phyloP scores from a whole-genome alignment of 2,113 vertebrate species.

The Trematomus loennbergii region DNA sequence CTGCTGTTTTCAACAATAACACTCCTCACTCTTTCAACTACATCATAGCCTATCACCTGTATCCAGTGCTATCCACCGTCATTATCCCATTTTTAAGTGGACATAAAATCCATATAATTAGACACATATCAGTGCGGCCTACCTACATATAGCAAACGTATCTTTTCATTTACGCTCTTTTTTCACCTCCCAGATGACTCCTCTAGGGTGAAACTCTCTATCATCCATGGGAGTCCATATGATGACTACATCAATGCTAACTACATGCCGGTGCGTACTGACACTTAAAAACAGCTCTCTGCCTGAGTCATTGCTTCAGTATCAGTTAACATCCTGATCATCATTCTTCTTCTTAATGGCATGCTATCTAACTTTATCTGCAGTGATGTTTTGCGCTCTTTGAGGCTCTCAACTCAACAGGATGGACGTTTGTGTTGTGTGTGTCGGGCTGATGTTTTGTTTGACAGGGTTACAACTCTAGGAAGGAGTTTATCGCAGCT shows the following conservation, averaged over 20 bases:
- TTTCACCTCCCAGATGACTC: slow-evolving; percentile 87
- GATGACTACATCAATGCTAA: slow-evolving; percentile 98
- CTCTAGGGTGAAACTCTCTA: slow-evolving; percentile 94
- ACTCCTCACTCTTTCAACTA: not conserved
- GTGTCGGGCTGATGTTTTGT: slow-evolving; percentile 18
- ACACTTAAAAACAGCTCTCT: slow-evolving; percentile 35
- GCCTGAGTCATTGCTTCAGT: slow-evolving; percentile 23
- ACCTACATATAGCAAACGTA: not conserved
- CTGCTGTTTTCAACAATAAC: slow-evolving; percentile 26
- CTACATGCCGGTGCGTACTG: slow-evolving; percentile 91
- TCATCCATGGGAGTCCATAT: slow-evolving; percentile 77
- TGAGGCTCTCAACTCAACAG: not conserved
- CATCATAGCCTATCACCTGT: not conserved
- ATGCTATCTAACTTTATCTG: not conserved
- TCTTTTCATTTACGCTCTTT: slow-evolving; percentile 36
- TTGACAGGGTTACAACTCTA: slow-evolving; percentile 91
- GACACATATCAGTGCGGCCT: not conserved
- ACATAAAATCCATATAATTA: not conserved
- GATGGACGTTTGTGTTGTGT: slow-evolving; percentile 12
- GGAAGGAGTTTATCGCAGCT: slow-evolving; percentile 93
- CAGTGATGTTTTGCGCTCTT: not conserved
- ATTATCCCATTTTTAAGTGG: not conserved
- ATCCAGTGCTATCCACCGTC: not conserved
- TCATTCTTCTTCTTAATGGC: slow-evolving; percentile 16
- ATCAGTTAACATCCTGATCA: slow-evolving; percentile 5